Evolutionary conservation across 1,140 invertebrate genomes (phyloP).

Genomic region (Ptiloglossa arizonensis): DNA sequence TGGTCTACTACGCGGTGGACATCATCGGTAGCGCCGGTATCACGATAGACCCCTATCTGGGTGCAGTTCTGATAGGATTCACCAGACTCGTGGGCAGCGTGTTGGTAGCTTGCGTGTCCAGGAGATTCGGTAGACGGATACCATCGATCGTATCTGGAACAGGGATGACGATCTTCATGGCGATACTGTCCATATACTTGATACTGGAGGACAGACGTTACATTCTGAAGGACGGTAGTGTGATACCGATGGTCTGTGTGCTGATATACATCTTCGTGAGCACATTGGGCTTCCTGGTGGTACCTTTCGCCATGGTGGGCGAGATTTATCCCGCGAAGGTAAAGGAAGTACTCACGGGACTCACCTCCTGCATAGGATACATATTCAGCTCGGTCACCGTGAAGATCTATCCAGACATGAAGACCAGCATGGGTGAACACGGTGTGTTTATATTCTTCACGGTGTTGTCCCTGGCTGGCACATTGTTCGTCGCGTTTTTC

Average conservation of each 20-base stretch:
- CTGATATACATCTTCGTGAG: constrained; percentile 84
- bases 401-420: constrained; percentile 87
- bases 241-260: constrained; percentile 82
- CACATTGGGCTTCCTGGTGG: constrained; percentile 84
- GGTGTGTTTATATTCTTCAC: constrained; percentile 89
- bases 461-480: constrained; percentile 85
- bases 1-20: constrained; percentile 89
- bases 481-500: constrained; percentile 86
- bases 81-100: constrained; percentile 83
- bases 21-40: constrained; percentile 84
- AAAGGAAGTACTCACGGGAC: constrained; percentile 86
- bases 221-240: constrained; percentile 57
- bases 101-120: constrained; percentile 81
- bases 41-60: constrained; percentile 83
- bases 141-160: constrained; percentile 84
- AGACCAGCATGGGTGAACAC: constrained; percentile 82
- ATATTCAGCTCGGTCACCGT: constrained; percentile 88
- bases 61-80: constrained; percentile 83
- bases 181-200: constrained; percentile 81
- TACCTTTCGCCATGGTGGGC: constrained; percentile 89
- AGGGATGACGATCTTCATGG: constrained; percentile 85
- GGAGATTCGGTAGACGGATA: constrained; percentile 83
- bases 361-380: constrained; percentile 86
- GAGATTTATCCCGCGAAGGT: constrained; percentile 88
- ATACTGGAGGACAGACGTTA: constrained; percentile 71